These are phyloP conservation scores for Barnardius zonarius DNA, from an alignment of 2,113 vertebrate genomes.

Conservation along the genomic window DNA sequence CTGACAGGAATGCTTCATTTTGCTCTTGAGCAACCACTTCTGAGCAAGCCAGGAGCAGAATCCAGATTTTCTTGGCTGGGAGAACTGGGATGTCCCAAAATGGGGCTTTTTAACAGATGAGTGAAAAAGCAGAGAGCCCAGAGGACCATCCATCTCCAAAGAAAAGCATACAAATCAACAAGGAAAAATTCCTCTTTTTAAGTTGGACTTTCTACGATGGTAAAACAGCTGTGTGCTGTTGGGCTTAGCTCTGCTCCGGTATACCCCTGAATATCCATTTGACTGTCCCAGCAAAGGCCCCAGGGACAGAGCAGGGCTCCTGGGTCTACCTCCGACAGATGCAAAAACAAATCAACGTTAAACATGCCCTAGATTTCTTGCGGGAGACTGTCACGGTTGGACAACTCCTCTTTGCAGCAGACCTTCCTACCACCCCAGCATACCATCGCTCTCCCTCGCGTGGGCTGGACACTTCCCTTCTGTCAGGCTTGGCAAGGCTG, in stretches of 20 bases:
- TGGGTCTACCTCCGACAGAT: neutral
- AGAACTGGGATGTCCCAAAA: conserved; percentile 57
- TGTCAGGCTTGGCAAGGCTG: neutral
- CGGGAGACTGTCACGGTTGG: neutral
- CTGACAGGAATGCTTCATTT: conserved; percentile 64
- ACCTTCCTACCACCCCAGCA: neutral
- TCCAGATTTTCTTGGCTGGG: conserved; percentile 60
- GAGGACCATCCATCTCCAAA: conserved; percentile 42
- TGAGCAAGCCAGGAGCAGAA: conserved; percentile 62
- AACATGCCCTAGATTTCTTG: neutral
- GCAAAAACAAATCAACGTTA: neutral
- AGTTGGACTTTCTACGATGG: neutral
- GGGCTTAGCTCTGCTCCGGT: neutral
- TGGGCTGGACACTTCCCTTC: neutral
- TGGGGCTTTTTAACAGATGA: conserved; percentile 48
- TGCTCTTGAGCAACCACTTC: conserved; percentile 63
- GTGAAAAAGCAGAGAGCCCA: conserved; percentile 59
- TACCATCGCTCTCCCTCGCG: neutral
- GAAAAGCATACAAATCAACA: conserved; percentile 50
- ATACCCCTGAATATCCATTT: neutral
- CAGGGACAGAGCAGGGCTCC: neutral
- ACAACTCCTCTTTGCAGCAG: neutral
- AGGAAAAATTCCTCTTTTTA: conserved; percentile 19
- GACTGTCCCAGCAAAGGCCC: neutral
- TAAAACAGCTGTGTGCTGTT: conserved; percentile 39